Evolutionary conservation across 2,888 invertebrate species (phyloP), one percentile per base, ranked within the genome.

Genomic region (Drosophila trichaetosa): DNA sequence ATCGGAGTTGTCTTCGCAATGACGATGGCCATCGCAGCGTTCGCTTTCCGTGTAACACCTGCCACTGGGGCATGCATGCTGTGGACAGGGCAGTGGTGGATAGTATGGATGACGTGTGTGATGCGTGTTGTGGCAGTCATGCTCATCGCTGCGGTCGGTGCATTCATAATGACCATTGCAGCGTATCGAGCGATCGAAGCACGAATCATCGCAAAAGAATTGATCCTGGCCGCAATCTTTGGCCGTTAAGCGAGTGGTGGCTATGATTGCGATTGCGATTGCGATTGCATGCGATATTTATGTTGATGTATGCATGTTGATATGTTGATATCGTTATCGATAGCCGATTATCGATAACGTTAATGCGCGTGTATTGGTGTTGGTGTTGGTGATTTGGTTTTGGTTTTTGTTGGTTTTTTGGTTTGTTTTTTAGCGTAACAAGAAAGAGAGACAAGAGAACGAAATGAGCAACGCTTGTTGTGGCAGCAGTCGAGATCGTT

Each of bases 161-260:
- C 96, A 96, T 89, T 96, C 95, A 34, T 57, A 56, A 38, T 92
- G 80, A 56, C 94, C 93, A 88, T 97, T 95, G 88, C 97, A 97
- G 65, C 93, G 93, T 83, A 95, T 95, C 21, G 93, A 93, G n/a
- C 89, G 92, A 71, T 94, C 92, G 78, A 96, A 94, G 91, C 96
- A 97, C 66, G 91, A 87, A 27, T 95, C 95, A 83, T 95, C 93
- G 83, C 94, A 95, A 79, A 93, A 94, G 92, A 95, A 94, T 89
- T 95, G 92, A 79, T 92, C 91, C 42, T 75, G 72, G 33, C 80
- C 76, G 74, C 93, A 93, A 66, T 91, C 92, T 59, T 91, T 91
- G 60, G 92, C 81, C 42, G 87, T 87, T 42, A 70, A 68, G 68
- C 90, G 85, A 48, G 77, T 85, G 24, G 86, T 90, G 61, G 82